These are phyloP conservation scores for Heterochromis multidens DNA, from an alignment of 2,113 vertebrate genomes.

Conservation along the genomic window DNA sequence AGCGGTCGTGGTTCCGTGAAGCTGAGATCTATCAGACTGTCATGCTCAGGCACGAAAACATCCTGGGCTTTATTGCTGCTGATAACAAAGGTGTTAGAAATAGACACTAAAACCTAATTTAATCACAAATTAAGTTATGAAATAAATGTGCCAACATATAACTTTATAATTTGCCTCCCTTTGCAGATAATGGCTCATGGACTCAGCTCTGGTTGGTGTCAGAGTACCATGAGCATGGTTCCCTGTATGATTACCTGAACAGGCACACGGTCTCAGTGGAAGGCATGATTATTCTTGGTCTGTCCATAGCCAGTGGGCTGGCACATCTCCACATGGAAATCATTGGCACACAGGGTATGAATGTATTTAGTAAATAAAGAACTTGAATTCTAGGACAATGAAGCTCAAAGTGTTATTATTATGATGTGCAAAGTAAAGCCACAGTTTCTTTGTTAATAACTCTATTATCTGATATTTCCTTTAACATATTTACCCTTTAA, in stretches of 20 bases:
- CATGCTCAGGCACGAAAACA: conserved; percentile 95
- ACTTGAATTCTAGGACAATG: not conserved
- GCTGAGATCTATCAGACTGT: conserved; percentile 97
- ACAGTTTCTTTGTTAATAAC: too few relatives aligned
- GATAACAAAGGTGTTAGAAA: conserved; percentile 90
- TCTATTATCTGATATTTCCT: not conserved
- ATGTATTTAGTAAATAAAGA: not conserved
- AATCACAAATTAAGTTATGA: not conserved
- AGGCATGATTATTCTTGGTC: conserved; percentile 82
- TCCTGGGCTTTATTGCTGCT: conserved; percentile 96
- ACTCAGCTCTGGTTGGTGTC: conserved; percentile 99
- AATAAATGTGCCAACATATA: not conserved
- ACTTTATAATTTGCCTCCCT: not conserved
- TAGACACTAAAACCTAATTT: not conserved
- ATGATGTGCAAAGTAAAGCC: not conserved
- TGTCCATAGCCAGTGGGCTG: conserved; percentile 91
- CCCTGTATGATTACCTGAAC: conserved; percentile 94
- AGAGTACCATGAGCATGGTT: conserved; percentile 95
- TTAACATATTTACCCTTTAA: not conserved
- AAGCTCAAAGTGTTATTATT: not conserved
- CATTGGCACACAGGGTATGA: conserved; percentile 90
- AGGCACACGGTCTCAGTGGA: conserved; percentile 84
- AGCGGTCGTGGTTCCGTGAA: conserved; percentile 96
- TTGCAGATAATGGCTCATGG: conserved; percentile 93
- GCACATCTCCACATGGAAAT: conserved; percentile 99